These are phyloP conservation scores for Eclectus roratus DNA, from an alignment of 2,113 vertebrate genomes.

Conservation along the genomic window DNA sequence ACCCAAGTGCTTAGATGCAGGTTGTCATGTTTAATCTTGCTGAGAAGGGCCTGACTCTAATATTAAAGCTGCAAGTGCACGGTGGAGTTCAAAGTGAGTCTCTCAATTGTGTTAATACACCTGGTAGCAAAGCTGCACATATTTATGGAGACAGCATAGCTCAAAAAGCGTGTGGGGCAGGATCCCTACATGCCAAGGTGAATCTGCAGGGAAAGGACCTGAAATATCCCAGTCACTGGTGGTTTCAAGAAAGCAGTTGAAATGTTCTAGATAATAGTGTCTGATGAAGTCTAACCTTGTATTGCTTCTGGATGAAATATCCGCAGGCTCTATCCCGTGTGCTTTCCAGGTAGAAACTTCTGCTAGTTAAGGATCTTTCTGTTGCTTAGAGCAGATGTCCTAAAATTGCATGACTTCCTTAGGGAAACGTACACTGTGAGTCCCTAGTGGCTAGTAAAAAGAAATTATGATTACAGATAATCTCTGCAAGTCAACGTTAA, in stretches of 20 bases:
- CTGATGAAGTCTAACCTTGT: not conserved
- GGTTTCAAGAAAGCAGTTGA: not conserved
- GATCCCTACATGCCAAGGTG: not conserved
- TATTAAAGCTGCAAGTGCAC: not conserved
- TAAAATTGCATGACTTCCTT: not conserved
- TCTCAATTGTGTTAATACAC: rapidly evolving
- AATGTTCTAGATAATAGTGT: not conserved
- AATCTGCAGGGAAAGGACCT: not conserved
- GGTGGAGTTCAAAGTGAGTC: not conserved
- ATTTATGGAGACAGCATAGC: not conserved
- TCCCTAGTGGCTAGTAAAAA: not conserved
- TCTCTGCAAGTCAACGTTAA: not conserved
- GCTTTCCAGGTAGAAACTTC: not conserved
- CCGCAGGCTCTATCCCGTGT: not conserved
- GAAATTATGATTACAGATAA: not conserved
- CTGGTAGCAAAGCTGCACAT: not conserved
- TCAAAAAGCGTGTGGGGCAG: not conserved
- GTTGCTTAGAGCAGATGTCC: not conserved
- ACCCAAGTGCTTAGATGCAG: not conserved
- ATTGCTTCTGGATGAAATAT: not conserved
- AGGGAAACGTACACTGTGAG: not conserved
- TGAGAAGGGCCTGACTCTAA: not conserved
- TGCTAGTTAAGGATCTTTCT: not conserved
- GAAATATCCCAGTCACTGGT: not conserved
- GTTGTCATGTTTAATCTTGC: not conserved